These are phyloP conservation scores for Cyclophora albipunctata DNA, from an alignment of 2,888 invertebrate species.

Conservation along the genomic window DNA sequence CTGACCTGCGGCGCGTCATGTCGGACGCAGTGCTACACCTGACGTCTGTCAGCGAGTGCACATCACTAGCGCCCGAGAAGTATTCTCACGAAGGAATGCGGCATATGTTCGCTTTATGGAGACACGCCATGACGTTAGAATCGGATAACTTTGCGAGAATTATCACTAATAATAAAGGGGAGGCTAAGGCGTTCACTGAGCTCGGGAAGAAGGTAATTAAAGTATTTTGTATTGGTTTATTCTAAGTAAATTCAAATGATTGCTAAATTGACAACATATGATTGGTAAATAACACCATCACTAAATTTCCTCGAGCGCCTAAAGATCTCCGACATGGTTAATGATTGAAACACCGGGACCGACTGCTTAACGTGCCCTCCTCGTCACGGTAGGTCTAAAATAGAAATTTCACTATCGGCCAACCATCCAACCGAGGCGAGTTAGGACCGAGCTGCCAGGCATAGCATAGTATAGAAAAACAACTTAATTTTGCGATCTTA, in stretches of 20 bases:
- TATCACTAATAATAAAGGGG: slow-evolving; percentile 77
- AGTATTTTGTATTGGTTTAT: neutral
- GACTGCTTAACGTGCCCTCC: too few relatives aligned
- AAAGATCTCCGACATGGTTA: too few relatives aligned
- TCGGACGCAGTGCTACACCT: slow-evolving; percentile 44
- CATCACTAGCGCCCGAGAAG: slow-evolving; percentile 35
- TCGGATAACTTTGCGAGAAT: slow-evolving; percentile 76
- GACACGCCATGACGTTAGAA: slow-evolving; percentile 84
- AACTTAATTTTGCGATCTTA: too few relatives aligned
- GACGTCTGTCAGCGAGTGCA: slow-evolving; percentile 23
- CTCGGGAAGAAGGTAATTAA: slow-evolving; percentile 70
- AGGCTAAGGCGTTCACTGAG: slow-evolving; percentile 70
- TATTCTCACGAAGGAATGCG: slow-evolving; percentile 62
- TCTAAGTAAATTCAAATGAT: neutral
- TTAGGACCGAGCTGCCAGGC: too few relatives aligned
- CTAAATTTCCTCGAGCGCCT: too few relatives aligned
- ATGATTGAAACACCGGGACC: too few relatives aligned
- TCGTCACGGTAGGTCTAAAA: too few relatives aligned
- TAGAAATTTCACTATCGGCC: too few relatives aligned
- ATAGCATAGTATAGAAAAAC: too few relatives aligned
- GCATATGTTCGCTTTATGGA: slow-evolving; percentile 81
- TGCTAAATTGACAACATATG: too few relatives aligned
- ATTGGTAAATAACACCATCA: too few relatives aligned
- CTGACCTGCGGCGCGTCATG: slow-evolving; percentile 79
- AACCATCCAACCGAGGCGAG: too few relatives aligned